Evolutionary conservation across 1,140 invertebrate species (phyloP), one percentile per base, ranked within the genome.

Genomic region (Trinorchestia longiramus): DNA sequence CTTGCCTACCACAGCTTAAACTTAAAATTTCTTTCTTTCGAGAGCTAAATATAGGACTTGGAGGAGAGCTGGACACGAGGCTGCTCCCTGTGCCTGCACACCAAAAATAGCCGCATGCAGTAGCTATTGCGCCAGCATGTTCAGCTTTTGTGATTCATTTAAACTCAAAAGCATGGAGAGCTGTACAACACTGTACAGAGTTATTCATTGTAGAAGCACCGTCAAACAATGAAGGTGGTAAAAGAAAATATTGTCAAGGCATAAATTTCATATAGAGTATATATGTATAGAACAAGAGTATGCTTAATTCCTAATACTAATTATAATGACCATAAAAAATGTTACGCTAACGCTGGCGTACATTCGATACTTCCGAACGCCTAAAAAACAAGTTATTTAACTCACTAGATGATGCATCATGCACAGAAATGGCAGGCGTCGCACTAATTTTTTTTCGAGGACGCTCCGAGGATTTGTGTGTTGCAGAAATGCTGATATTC

Each of bases 81-180:
- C 88, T 91, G 41, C 41, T 91, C 41, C 43, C 88, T 8, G 19
- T 91, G 88, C 88, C 88, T 91, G 88, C 88, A 91, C 41, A 91
- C 41, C 88, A 91, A 91, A 91, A 91, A 53, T 19, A 77, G 62
- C 62, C 36, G 28, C 62, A 77, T 77, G 62, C 62, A 77, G 62
- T 77, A 15, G 62, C 62, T 36, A 77, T 28, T 77, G 15, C 11
- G 28, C 11, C 62, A 77, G 62, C 62, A 77, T 77, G 62, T 28
- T 77, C 62, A 77, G 62, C 62, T 77, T 77, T 53, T 36, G 28
- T 36, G 3, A 77, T 3, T 77, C 62, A 77, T 77, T 77, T 36
- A 28, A 23, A 23, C 62, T 77, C 62, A 77, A 77, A 77, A 19
- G 28, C 8, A 53, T 77, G 36, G 36, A 36, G 62, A 19, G 28